Evolutionary conservation across 2,113 vertebrate species (phyloP).

Genomic region (Gnathonemus longibarbis): DNA sequence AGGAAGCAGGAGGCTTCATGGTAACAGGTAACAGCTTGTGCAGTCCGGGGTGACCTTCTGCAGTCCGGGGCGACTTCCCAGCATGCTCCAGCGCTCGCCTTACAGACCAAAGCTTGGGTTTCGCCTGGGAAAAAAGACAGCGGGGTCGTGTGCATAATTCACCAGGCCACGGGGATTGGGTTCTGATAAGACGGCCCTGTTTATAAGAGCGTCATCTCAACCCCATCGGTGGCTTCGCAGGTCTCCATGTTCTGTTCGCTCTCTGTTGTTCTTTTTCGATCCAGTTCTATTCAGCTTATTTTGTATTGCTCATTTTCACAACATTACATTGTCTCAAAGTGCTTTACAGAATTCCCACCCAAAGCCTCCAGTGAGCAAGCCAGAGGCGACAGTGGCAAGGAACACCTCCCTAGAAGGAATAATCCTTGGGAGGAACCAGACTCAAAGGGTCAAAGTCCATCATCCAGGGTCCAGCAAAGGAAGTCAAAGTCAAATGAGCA

Average conservation of each 20-base stretch:
- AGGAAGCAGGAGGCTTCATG: neutral
- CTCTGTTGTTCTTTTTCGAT: neutral
- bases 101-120: conserved; percentile 68
- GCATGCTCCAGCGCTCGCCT: conserved; percentile 50
- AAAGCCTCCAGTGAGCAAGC: too few relatives aligned
- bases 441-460: too few relatives aligned
- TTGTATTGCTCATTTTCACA: too few relatives aligned
- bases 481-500: too few relatives aligned
- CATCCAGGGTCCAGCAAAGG: too few relatives aligned
- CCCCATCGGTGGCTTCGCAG: neutral
- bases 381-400: too few relatives aligned
- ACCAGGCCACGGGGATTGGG: conserved; percentile 61
- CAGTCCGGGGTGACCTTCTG: neutral
- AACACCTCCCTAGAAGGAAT: too few relatives aligned
- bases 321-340: too few relatives aligned
- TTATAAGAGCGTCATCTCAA: conserved; percentile 35
- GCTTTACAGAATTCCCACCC: too few relatives aligned
- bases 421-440: too few relatives aligned
- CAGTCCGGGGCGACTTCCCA: conserved; percentile 27
- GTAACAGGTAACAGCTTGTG: neutral
- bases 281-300: too few relatives aligned
- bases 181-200: conserved; percentile 52
- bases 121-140: conserved; percentile 61
- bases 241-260: neutral
- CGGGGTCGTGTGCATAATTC: conserved; percentile 75